Conservation (phyloP, 2,113 vertebrate genomes). For the Calidris pygmaea region DNA sequence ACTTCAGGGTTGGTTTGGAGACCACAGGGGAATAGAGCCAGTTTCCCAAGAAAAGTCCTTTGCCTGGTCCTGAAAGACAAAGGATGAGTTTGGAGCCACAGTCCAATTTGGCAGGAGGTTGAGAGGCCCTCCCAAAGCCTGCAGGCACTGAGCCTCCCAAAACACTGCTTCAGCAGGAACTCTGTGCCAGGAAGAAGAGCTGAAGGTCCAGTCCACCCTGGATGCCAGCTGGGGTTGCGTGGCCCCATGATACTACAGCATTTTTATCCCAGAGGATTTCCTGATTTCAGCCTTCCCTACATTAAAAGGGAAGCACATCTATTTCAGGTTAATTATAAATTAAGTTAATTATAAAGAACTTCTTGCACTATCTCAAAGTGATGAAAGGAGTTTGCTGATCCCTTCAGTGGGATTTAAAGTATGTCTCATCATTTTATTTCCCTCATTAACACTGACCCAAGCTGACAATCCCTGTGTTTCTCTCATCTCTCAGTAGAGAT, state of each 20-base stretch:
- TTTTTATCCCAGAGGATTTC: not conserved
- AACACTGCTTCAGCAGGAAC: not conserved
- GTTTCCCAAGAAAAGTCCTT: not conserved
- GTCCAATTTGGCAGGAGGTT: not conserved
- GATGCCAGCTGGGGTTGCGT: not conserved
- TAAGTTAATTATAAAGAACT: slow-evolving; percentile 36
- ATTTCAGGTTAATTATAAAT: slow-evolving; percentile 11
- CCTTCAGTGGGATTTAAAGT: slow-evolving; percentile 29
- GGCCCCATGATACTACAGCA: not conserved
- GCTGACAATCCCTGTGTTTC: not conserved
- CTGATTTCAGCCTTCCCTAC: not conserved
- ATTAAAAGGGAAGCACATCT: not conserved
- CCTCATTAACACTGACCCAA: slow-evolving; percentile 33
- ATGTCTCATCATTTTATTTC: slow-evolving; percentile 1
- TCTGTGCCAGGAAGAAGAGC: not conserved
- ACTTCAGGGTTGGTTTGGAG: not conserved
- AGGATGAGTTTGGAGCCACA: not conserved
- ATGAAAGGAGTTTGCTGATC: slow-evolving; percentile 8
- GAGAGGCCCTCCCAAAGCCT: not conserved
- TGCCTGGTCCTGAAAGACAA: too few species aligned
- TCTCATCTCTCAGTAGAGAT: not conserved
- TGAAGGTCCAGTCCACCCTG: not conserved
- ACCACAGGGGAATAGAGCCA: rapidly evolving
- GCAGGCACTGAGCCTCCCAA: not conserved
- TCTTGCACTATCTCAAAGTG: not conserved